Evolutionary conservation across 92 coral and sea anemone species (phyloP).

Genomic region (Porites lobata): DNA sequence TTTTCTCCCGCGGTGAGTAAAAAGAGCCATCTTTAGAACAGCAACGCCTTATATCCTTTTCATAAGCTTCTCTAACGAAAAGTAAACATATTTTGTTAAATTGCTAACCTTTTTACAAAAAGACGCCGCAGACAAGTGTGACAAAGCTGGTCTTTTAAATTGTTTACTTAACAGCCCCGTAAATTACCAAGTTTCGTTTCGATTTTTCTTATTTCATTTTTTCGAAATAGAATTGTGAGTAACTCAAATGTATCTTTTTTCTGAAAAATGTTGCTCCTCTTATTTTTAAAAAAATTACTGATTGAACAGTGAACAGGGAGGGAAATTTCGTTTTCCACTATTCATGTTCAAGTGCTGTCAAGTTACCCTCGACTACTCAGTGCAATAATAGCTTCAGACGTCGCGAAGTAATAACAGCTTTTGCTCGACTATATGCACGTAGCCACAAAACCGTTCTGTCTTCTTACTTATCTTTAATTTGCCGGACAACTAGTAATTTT

Average conservation of each 20-base stretch:
- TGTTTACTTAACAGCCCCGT: constrained; percentile 13
- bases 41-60: constrained; percentile 22
- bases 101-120: neutral
- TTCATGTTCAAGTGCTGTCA: neutral
- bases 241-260: neutral
- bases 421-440: neutral
- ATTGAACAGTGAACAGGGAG: neutral
- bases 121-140: neutral
- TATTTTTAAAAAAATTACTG: no score
- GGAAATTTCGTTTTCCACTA: neutral
- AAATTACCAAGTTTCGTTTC: neutral
- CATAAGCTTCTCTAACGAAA: neutral
- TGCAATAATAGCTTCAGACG: neutral
- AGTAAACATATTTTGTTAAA: neutral
- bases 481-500: neutral
- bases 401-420: neutral
- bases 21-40: neutral
- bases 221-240: neutral
- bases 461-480: neutral
- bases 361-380: neutral
- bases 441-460: neutral
- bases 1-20: neutral
- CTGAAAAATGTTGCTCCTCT: neutral
- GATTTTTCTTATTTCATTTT: neutral
- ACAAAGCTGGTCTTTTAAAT: neutral